Conservation (phyloP, 2,113 vertebrate genomes). For the Ochotona curzoniae region DNA sequence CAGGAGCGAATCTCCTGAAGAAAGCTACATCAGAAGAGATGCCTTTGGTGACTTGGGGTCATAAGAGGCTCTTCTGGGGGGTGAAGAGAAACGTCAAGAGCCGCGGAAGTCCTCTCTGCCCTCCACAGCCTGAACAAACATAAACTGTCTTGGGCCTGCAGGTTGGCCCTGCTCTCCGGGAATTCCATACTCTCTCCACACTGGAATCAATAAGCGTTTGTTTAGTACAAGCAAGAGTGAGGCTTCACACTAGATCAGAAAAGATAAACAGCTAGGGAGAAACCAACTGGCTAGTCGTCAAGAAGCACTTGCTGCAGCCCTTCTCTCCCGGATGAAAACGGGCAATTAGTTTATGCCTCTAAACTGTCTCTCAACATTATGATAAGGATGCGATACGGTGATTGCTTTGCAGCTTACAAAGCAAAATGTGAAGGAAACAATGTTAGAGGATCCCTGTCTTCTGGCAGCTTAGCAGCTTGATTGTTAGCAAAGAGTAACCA, state of each 20-base stretch:
- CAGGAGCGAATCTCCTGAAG: neutral
- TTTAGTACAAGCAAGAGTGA: neutral
- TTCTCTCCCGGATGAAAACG: neutral
- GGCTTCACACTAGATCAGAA: neutral
- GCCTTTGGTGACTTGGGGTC: neutral
- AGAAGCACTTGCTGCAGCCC: neutral
- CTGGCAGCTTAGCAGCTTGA: neutral
- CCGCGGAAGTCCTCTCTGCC: neutral
- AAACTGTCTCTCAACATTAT: neutral
- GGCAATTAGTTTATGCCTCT: neutral
- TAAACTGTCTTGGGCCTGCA: neutral
- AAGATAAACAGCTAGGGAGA: neutral
- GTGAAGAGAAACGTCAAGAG: neutral
- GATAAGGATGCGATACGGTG: neutral
- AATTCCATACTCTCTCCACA: neutral
- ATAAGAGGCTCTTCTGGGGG: neutral
- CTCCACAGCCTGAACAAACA: neutral
- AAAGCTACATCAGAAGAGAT: neutral
- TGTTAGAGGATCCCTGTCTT: neutral
- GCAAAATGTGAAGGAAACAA: neutral
- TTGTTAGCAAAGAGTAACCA: neutral
- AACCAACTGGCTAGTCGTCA: neutral
- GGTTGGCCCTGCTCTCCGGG: neutral
- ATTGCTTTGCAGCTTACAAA: neutral
- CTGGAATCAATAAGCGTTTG: slow-evolving; percentile 2